Evolutionary conservation across 2,888 invertebrate genomes (phyloP).

Genomic region (Drepana falcataria): DNA sequence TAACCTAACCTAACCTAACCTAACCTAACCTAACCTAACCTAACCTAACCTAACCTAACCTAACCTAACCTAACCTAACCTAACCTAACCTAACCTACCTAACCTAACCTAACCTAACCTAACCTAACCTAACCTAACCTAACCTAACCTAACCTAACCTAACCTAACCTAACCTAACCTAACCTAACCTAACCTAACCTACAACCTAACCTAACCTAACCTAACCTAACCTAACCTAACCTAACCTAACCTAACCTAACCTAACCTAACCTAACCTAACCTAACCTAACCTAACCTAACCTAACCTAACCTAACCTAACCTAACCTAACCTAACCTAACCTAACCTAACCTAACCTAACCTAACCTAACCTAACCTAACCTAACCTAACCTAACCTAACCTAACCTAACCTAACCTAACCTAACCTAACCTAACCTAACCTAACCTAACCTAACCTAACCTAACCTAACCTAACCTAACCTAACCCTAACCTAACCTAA

Average conservation of each 20-base stretch:
- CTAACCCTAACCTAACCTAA: constrained; percentile 10
- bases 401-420: constrained; percentile 9
- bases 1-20: constrained; percentile 9
- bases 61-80: not conserved
- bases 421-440: constrained; percentile 13
- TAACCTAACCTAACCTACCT: constrained; percentile 13
- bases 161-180: constrained; percentile 13
- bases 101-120: constrained; percentile 3
- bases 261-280: constrained; percentile 13
- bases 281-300: constrained; percentile 7
- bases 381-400: constrained; percentile 5
- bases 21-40: constrained; percentile 9
- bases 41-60: constrained; percentile 9
- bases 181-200: constrained; percentile 14
- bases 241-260: constrained; percentile 14
- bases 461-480: constrained; percentile 14
- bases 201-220: constrained; percentile 7
- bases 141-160: constrained; percentile 9
- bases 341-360: constrained; percentile 14
- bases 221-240: constrained; percentile 9
- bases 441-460: constrained; percentile 12
- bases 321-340: constrained; percentile 17
- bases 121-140: constrained; percentile 6
- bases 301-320: constrained; percentile 15
- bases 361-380: constrained; percentile 6